These are phyloP conservation scores for Phyllotreta cruciferae DNA, from an alignment of 2,888 invertebrate genomes.

Conservation along the genomic window DNA sequence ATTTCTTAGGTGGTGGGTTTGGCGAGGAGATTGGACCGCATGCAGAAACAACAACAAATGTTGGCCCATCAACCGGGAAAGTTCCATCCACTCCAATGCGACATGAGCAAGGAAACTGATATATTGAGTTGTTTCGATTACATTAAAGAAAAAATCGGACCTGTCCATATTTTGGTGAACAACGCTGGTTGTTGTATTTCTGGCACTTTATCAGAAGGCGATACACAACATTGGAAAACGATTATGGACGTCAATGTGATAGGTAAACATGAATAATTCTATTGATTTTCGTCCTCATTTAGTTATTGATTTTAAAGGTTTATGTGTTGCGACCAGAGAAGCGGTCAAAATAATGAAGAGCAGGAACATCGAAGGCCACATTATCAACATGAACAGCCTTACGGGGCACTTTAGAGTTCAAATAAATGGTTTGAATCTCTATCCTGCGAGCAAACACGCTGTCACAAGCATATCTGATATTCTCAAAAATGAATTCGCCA, in stretches of 20 bases:
- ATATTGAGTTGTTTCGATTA: conserved; percentile 15
- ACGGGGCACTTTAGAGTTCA: conserved; percentile 14
- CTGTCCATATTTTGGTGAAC: conserved; percentile 20
- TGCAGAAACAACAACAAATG: conserved; percentile 9
- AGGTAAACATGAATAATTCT: conserved; percentile 3
- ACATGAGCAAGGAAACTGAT: conserved; percentile 16
- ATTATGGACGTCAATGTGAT: conserved; percentile 14
- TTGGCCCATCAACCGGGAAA: conserved; percentile 9
- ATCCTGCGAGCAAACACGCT: conserved; percentile 18
- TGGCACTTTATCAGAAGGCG: conserved; percentile 15
- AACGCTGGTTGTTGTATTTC: conserved; percentile 14
- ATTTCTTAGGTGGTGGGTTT: conserved; percentile 21
- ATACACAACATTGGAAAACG: conserved; percentile 11
- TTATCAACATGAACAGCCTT: conserved; percentile 28
- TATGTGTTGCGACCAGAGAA: conserved; percentile 29
- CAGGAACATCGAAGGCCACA: conserved; percentile 24
- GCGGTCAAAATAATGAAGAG: conserved; percentile 23
- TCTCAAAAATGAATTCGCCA: conserved; percentile 11
- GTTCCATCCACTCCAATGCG: conserved; percentile 24
- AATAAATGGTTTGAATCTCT: conserved; percentile 8
- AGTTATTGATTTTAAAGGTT: conserved; percentile 14
- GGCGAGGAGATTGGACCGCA: conserved; percentile 19
- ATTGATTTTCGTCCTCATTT: not conserved
- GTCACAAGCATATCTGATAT: conserved; percentile 3
- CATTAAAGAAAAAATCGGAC: conserved; percentile 16